These are phyloP conservation scores for Scrobipalpa atriplicella DNA, from an alignment of 2,888 invertebrate species.

Conservation along the genomic window DNA sequence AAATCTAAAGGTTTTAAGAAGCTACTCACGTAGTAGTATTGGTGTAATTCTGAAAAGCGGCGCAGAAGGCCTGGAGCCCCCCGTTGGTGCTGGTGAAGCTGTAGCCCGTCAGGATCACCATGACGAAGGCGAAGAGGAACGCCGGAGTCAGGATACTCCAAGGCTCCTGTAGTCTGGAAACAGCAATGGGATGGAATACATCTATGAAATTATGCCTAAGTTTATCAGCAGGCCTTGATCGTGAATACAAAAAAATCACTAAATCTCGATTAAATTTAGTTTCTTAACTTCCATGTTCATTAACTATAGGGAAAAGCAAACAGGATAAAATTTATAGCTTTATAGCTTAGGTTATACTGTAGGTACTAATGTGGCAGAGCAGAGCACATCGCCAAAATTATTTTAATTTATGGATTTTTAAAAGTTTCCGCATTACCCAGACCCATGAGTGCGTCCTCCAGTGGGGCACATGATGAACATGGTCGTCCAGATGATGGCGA, in stretches of 20 bases:
- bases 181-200: too few species aligned
- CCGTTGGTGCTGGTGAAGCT: constrained; percentile 67
- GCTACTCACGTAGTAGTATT: constrained; percentile 67
- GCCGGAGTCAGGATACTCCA: constrained; percentile 74
- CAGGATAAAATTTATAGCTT: too few species aligned
- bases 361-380: too few species aligned
- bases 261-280: too few species aligned
- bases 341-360: too few species aligned
- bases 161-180: constrained; percentile 61
- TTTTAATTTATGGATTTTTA: background rate
- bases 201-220: too few species aligned
- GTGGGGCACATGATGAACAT: constrained; percentile 74
- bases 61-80: constrained; percentile 69
- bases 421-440: constrained; percentile 54
- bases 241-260: too few species aligned
- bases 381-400: too few species aligned
- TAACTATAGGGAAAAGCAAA: too few species aligned
- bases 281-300: too few species aligned
- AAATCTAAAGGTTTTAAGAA: background rate
- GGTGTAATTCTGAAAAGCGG: constrained; percentile 61
- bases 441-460: constrained; percentile 59
- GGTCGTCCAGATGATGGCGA: constrained; percentile 67
- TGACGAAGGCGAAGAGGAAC: constrained; percentile 63
- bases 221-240: too few species aligned
- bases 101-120: constrained; percentile 69